A percentile compares a stretch with the other conserved stretches of the same genome.
Conservation (phyloP, 2,888 invertebrate species). For the Philhelius pedissequus region DNA sequence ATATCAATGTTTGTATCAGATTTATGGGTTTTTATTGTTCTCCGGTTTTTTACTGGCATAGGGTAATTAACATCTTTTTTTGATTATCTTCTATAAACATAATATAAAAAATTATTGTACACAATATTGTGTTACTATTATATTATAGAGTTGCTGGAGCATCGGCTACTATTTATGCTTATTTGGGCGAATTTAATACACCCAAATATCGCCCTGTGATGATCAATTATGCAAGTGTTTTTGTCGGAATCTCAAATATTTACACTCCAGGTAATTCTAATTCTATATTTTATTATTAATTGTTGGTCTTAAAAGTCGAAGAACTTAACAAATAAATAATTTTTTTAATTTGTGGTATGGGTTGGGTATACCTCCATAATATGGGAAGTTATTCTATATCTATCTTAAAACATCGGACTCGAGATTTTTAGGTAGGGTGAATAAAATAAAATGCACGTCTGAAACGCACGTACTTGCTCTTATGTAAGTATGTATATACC, state of each 20-base stretch:
- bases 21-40: constrained; percentile 80
- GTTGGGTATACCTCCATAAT: no score
- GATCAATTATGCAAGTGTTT: constrained; percentile 77
- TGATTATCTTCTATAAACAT: neutral
- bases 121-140: neutral
- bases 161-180: constrained; percentile 78
- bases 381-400: no score
- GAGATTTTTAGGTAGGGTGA: no score
- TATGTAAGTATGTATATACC: no score
- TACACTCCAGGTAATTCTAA: constrained; percentile 74
- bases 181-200: constrained; percentile 78
- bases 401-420: no score
- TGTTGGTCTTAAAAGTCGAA: no score
- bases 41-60: constrained; percentile 81
- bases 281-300: neutral
- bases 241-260: constrained; percentile 75
- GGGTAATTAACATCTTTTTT: constrained; percentile 74
- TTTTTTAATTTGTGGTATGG: no score
- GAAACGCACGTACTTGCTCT: no score
- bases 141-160: constrained; percentile 78
- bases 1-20: constrained; percentile 80
- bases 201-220: constrained; percentile 75
- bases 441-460: no score
- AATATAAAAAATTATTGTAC: neutral
- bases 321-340: no score